phyloP scores from a whole-genome alignment of 2,797 vertebrate species.

The Acanthopagrus latus region DNA sequence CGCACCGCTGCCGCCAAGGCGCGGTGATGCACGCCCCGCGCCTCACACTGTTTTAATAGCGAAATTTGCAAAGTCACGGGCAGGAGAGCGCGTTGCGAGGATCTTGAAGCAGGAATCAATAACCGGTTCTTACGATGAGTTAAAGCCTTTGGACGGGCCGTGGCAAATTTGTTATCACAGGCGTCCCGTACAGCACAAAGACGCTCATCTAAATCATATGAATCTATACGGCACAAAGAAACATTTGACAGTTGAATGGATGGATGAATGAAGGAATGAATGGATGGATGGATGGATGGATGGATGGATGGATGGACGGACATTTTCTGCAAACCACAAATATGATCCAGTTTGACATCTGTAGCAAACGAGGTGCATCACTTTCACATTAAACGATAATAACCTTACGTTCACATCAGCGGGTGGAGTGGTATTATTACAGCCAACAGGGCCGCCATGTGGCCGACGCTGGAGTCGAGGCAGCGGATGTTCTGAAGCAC shows the following conservation, averaged over 20 bases:
- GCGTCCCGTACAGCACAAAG: background rate
- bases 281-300: background rate
- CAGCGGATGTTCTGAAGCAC: too few species aligned
- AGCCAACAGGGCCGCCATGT: too few species aligned
- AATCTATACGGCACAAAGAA: background rate
- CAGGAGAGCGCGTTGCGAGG: background rate
- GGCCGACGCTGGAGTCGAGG: too few species aligned
- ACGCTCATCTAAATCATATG: slow-evolving; percentile 12
- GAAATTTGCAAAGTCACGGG: background rate
- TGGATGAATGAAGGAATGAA: background rate
- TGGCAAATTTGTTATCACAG: background rate
- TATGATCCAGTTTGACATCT: too few species aligned
- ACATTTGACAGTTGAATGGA: background rate
- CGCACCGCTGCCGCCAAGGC: background rate
- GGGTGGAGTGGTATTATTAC: too few species aligned
- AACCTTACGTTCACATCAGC: too few species aligned
- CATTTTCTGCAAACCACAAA: too few species aligned
- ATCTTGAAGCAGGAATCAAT: background rate
- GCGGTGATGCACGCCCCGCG: background rate
- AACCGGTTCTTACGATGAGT: background rate
- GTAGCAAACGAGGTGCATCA: too few species aligned
- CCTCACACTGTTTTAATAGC: background rate
- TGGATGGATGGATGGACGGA: background rate
- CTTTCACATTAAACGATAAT: too few species aligned
- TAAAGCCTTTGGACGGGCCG: too few species aligned